A percentile compares a stretch with the other conserved stretches of the same genome.
Evolutionary conservation across 2,888 invertebrate species (phyloP).

Genomic region (Chymomyza procnemis): DNA sequence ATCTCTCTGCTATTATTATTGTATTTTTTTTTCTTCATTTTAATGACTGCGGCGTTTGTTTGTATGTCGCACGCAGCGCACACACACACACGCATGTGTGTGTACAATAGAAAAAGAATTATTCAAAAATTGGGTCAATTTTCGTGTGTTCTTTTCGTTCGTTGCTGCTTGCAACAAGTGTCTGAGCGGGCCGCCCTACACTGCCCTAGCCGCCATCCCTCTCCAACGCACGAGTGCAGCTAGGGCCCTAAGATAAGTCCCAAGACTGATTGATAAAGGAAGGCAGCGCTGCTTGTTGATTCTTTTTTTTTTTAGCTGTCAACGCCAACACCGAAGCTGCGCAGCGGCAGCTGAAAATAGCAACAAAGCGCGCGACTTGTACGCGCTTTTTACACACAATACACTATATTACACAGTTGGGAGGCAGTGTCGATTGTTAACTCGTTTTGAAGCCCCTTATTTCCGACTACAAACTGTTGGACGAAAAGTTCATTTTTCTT

Average conservation of each 20-base stretch:
- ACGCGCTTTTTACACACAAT: neutral
- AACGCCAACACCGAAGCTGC: slow-evolving; percentile 42
- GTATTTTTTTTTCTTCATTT: slow-evolving; percentile 23
- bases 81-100: slow-evolving; percentile 11
- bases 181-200: slow-evolving; percentile 44
- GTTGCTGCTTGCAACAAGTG: slow-evolving; percentile 64
- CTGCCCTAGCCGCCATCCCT: slow-evolving; percentile 48
- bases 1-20: slow-evolving; percentile 35
- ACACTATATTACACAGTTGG: neutral
- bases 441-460: too few species aligned
- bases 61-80: slow-evolving; percentile 41
- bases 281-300: neutral
- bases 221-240: slow-evolving; percentile 46
- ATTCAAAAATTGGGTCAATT: slow-evolving; percentile 49
- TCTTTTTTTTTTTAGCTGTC: slow-evolving; percentile 6
- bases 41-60: slow-evolving; percentile 45
- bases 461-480: too few species aligned
- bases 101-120: slow-evolving; percentile 34
- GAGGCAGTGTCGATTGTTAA: neutral
- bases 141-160: slow-evolving; percentile 28
- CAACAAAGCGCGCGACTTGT: slow-evolving; percentile 4
- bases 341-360: slow-evolving; percentile 7
- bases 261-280: slow-evolving; percentile 47
- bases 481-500: too few species aligned
- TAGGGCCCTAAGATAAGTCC: slow-evolving; percentile 67